phyloP scores from a whole-genome alignment of 2,888 invertebrate species.

The Taphrorychus bicolor region DNA sequence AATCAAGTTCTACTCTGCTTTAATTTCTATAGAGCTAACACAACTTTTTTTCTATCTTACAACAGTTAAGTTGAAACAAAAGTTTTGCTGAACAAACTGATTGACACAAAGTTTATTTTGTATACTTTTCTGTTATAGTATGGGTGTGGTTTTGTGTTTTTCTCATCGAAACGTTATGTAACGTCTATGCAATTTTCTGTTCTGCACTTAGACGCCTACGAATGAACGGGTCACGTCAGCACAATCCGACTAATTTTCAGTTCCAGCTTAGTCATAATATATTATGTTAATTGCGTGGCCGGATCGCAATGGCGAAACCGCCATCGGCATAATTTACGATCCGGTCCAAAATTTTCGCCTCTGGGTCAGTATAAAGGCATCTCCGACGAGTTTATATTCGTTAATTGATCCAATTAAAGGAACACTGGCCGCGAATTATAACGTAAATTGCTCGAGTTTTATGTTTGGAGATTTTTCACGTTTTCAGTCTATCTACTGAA shows the following conservation, averaged over 20 bases:
- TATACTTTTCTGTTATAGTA: too few relatives aligned
- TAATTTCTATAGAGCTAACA: too few relatives aligned
- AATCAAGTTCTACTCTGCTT: too few relatives aligned
- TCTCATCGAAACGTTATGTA: neutral
- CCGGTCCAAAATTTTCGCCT: slow-evolving; percentile 29
- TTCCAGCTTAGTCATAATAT: slow-evolving; percentile 54
- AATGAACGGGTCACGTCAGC: slow-evolving; percentile 46
- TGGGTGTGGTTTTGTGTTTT: too few relatives aligned
- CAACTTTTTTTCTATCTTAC: too few relatives aligned
- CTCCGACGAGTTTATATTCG: neutral
- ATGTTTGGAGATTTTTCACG: too few relatives aligned
- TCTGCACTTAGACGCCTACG: slow-evolving; percentile 40
- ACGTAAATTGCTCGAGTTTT: neutral
- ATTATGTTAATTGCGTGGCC: slow-evolving; percentile 56
- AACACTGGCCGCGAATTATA: neutral
- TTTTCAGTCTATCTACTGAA: too few relatives aligned
- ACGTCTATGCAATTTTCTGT: slow-evolving; percentile 20
- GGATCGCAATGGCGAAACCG: slow-evolving; percentile 46
- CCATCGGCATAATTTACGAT: slow-evolving; percentile 45
- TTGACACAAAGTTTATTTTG: too few relatives aligned
- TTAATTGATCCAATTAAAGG: neutral
- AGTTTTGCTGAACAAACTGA: too few relatives aligned
- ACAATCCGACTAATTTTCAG: slow-evolving; percentile 51
- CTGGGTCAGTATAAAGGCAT: slow-evolving; percentile 8
- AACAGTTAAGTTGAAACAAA: neutral